Percentiles rank a stretch among this genome's conserved stretches.
phyloP scores from a whole-genome alignment of 1,140 invertebrate genomes.

The Sminthurinus signatus region DNA sequence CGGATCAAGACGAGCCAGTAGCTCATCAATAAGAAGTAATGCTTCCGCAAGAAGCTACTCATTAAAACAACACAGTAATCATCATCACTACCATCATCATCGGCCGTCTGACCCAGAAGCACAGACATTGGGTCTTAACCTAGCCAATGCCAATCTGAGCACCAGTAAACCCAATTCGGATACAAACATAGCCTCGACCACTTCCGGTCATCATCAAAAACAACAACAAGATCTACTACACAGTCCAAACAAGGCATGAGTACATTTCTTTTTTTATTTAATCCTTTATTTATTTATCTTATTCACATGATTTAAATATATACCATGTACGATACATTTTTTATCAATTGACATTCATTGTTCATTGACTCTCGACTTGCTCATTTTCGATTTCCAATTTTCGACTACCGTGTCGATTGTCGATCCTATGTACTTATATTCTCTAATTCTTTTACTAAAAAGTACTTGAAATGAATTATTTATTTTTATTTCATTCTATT shows the following conservation, averaged over 20 bases:
- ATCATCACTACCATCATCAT: conserved; percentile 33
- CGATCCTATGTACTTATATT: too few relatives aligned
- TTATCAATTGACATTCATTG: too few relatives aligned
- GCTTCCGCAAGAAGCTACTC: conserved; percentile 35
- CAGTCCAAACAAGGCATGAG: conserved; percentile 29
- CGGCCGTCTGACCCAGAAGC: conserved; percentile 30
- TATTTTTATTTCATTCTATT: too few relatives aligned
- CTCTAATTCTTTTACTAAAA: too few relatives aligned
- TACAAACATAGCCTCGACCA: conserved; percentile 13
- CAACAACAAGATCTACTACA: too few relatives aligned
- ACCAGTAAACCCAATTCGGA: conserved; percentile 8
- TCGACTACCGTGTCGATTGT: too few relatives aligned
- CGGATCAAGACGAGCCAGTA: conserved; percentile 37
- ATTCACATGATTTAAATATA: too few relatives aligned
- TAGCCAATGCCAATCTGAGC: conserved; percentile 4
- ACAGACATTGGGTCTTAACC: conserved; percentile 16
- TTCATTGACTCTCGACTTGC: too few relatives aligned
- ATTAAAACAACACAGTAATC: conserved; percentile 26
- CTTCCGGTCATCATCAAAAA: conserved; percentile 13
- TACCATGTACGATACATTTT: too few relatives aligned
- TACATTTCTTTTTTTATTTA: background rate
- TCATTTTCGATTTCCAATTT: too few relatives aligned
- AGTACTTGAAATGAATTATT: too few relatives aligned
- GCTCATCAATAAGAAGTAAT: conserved; percentile 34
- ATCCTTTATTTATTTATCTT: too few relatives aligned